These are phyloP conservation scores for Triplophysa yarkandensis DNA, from an alignment of 2,797 vertebrate genomes.

Conservation along the genomic window DNA sequence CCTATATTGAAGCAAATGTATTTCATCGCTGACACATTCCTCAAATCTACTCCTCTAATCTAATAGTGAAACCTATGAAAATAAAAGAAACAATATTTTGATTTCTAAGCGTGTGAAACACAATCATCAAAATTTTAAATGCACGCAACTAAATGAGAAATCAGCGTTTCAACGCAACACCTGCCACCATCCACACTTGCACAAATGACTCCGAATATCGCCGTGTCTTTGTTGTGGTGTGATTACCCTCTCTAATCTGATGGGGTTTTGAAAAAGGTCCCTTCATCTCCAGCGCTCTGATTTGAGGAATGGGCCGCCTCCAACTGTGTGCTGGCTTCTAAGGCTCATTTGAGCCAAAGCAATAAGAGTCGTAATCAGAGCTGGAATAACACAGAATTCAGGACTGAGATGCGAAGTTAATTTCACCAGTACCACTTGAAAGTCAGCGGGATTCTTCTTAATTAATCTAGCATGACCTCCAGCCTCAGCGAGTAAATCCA, in stretches of 20 bases:
- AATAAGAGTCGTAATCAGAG: slow-evolving; percentile 53
- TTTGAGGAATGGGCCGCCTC: slow-evolving; percentile 47
- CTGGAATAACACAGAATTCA: slow-evolving; percentile 42
- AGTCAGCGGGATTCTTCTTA: slow-evolving; percentile 79
- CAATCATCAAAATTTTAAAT: slow-evolving; percentile 27
- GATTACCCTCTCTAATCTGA: slow-evolving; percentile 55
- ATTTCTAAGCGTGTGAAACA: slow-evolving; percentile 24
- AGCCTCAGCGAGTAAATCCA: slow-evolving; percentile 67
- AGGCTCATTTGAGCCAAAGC: slow-evolving; percentile 53
- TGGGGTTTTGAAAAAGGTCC: slow-evolving; percentile 40
- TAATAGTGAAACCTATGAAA: not conserved
- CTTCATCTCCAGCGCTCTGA: slow-evolving; percentile 36
- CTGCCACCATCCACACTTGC: slow-evolving; percentile 47
- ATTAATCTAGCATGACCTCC: slow-evolving; percentile 77
- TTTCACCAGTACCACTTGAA: slow-evolving; percentile 74
- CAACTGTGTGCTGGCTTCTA: slow-evolving; percentile 44
- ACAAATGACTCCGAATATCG: slow-evolving; percentile 43
- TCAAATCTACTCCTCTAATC: not conserved
- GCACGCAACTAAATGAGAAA: slow-evolving; percentile 45
- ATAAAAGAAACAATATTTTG: not conserved
- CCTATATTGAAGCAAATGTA: not conserved
- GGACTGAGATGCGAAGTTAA: slow-evolving; percentile 66
- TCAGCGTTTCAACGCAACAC: slow-evolving; percentile 39
- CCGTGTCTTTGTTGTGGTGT: slow-evolving; percentile 51
- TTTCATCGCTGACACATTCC: not conserved